Evolutionary conservation across 2,113 vertebrate species (phyloP).

Genomic region (Pantherophis guttatus): DNA sequence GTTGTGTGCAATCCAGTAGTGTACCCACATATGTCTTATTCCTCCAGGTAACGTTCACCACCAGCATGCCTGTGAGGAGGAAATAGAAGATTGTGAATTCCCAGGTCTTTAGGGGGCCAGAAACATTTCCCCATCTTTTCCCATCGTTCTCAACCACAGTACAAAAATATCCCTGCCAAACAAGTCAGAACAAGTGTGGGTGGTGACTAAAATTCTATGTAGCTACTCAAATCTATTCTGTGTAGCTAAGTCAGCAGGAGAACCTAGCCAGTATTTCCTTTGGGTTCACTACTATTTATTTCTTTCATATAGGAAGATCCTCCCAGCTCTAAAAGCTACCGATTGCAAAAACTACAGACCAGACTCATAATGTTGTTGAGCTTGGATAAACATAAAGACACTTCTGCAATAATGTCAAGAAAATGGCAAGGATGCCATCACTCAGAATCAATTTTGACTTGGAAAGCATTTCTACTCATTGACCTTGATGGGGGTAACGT

Average conservation of each 20-base stretch:
- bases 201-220: background rate
- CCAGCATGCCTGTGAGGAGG: conserved; percentile 88
- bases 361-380: background rate
- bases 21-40: conserved; percentile 98
- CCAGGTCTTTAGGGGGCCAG: accelerated
- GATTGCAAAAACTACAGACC: background rate
- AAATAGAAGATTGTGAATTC: background rate
- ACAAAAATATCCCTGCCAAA: background rate
- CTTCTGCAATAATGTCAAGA: background rate
- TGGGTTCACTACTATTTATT: background rate
- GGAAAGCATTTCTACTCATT: background rate
- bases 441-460: background rate
- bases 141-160: background rate
- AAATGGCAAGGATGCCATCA: background rate
- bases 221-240: background rate
- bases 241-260: background rate
- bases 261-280: background rate
- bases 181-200: background rate
- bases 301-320: background rate
- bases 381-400: background rate
- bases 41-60: conserved; percentile 98
- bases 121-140: background rate
- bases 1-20: conserved; percentile 92
- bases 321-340: background rate
- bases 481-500: background rate